These are phyloP conservation scores for Pediacus dermestoides DNA, from an alignment of 2,888 invertebrate species.

Conservation along the genomic window DNA sequence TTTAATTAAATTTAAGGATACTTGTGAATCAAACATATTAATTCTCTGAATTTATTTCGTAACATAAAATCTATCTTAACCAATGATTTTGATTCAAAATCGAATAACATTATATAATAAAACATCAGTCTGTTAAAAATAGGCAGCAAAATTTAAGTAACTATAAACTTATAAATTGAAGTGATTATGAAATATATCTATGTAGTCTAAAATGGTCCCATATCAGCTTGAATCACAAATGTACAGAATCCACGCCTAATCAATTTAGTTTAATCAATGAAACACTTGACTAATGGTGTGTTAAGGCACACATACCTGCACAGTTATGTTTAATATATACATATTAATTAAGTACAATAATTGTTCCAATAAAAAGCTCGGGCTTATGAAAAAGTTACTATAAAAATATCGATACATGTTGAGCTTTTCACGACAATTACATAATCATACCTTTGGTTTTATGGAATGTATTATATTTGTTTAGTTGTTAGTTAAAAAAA, in stretches of 20 bases:
- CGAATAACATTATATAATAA: slow-evolving; percentile 3
- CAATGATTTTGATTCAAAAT: slow-evolving; percentile 6
- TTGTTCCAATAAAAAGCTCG: slow-evolving; percentile 16
- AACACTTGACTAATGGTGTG: slow-evolving; percentile 6
- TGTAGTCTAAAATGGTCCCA: slow-evolving; percentile 8
- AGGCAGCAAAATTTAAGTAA: slow-evolving; percentile 17
- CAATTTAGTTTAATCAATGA: slow-evolving; percentile 1
- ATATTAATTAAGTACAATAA: slow-evolving; percentile 35
- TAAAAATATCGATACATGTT: slow-evolving; percentile 25
- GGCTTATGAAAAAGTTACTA: slow-evolving; percentile 17
- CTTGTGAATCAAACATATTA: too few species aligned
- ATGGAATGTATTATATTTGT: slow-evolving; percentile 36
- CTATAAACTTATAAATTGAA: slow-evolving; percentile 8
- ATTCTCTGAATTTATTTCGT: too few species aligned
- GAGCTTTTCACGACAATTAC: slow-evolving; percentile 15
- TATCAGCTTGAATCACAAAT: slow-evolving; percentile 8
- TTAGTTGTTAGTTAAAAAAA: slow-evolving; percentile 12
- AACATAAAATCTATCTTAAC: slow-evolving; percentile 3
- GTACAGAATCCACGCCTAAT: slow-evolving; percentile 4
- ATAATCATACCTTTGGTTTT: slow-evolving; percentile 36
- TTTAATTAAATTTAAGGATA: too few species aligned
- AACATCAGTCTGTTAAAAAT: slow-evolving; percentile 16
- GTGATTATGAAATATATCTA: too few species aligned
- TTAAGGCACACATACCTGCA: slow-evolving; percentile 37
- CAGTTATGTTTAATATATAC: slow-evolving; percentile 23